Evolutionary conservation across 2,888 invertebrate species (phyloP), one percentile per base, ranked within the genome.

Genomic region (Litoditis marina): DNA sequence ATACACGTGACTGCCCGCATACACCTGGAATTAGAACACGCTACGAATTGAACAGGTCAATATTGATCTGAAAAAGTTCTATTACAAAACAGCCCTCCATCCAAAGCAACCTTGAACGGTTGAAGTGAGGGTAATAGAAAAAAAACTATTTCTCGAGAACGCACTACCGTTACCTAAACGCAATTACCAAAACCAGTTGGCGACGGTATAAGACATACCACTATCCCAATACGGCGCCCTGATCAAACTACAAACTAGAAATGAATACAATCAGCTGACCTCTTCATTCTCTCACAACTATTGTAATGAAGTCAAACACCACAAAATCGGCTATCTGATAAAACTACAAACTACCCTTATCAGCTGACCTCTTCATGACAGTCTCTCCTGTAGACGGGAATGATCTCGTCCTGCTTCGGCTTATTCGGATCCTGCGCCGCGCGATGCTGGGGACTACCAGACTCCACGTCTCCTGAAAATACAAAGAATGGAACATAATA

Each of bases 1-100:
- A 85, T 96, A 96, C 56, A 89, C 88, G 85, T 98, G 98, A 64
- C 92, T 92, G 11, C 95, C 95, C n/a, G 92, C 94, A 83, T 94
- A 95, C 0, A 96, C 94, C 65, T 73, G 61, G n/a, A 69, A 69
- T n/a, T n/a, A n/a, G n/a, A n/a, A n/a, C n/a, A n/a, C n/a, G n/a
- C n/a, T n/a, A n/a, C n/a, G 16, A 13, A 5, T 19, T 59, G 34
- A 19, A n/a, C n/a, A n/a, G n/a, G n/a, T n/a, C n/a, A n/a, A n/a
- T n/a, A 7, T 0, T 30, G 28, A n/a, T 16, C n/a, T 28, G 19
- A 22, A 47, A 53, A 62, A 59, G 11, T 47, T 47, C n/a, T 13
- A 13, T 36, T 28, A 51, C 31, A 47, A 22, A 19, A 22, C 27
- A 47, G 22, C 28, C 19, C n/a, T 22, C 5, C 19, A 16, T 32